These are phyloP conservation scores for Chorisops tibialis DNA, from an alignment of 2,888 invertebrate species.

Conservation along the genomic window DNA sequence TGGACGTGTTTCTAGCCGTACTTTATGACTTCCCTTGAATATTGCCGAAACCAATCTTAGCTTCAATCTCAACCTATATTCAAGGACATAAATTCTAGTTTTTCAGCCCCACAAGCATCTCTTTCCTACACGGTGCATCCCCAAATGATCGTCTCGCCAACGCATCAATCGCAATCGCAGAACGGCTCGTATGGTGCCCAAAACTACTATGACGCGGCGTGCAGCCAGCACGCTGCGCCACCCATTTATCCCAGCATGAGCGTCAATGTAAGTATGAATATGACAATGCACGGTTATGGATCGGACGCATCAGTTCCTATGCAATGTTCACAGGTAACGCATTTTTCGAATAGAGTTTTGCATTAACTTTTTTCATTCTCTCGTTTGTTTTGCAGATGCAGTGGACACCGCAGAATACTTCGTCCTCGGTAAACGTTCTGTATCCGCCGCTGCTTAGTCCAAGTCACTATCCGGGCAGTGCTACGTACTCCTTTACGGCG, in stretches of 20 bases:
- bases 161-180: constrained; percentile 38
- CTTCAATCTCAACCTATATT: not conserved
- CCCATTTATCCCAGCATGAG: constrained; percentile 88
- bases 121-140: constrained; percentile 56
- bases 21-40: too few species aligned
- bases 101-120: constrained; percentile 53
- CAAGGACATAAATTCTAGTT: constrained; percentile 35
- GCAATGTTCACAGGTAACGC: constrained; percentile 64
- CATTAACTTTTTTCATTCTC: not conserved
- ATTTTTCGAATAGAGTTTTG: not conserved
- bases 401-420: constrained; percentile 66
- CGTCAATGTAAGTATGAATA: constrained; percentile 92
- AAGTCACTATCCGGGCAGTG: constrained; percentile 62
- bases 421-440: constrained; percentile 62
- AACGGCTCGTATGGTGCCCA: constrained; percentile 27
- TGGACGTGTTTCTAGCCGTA: too few species aligned
- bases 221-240: constrained; percentile 39
- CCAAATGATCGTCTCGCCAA: constrained; percentile 65
- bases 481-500: constrained; percentile 80
- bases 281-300: constrained; percentile 85
- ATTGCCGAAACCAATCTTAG: not conserved
- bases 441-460: constrained; percentile 68
- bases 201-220: constrained; percentile 47
- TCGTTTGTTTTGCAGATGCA: constrained; percentile 58
- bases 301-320: constrained; percentile 50